Evolutionary conservation across 2,113 vertebrate species (phyloP), one percentile per base, ranked within the genome.

Genomic region (Catagonus wagneri): DNA sequence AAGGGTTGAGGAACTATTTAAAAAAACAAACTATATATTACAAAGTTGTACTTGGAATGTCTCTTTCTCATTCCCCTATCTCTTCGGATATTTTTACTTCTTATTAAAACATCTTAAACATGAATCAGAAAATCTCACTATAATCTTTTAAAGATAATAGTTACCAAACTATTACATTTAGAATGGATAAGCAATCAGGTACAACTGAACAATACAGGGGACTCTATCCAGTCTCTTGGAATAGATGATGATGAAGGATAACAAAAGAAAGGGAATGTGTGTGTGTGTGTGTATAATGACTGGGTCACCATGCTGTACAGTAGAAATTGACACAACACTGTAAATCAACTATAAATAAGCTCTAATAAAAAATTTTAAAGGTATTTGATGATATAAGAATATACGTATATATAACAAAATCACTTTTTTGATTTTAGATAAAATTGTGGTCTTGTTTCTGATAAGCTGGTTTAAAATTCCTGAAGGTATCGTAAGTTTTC

Each of bases 321-420:
- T 8, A 44, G 44, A 44, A 44, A 44, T 44, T 44, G 44, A 44
- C 44, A 44, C 44, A 44, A 44, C 44, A 44, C 44, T 44, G 44
- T 44, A 44, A 44, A 44, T 44, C n/a, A n/a, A n/a, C n/a, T n/a
- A n/a, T n/a, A n/a, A n/a, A n/a, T n/a, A n/a, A n/a, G n/a, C n/a
- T n/a, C 44, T 44, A 44, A 44, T 44, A 44, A 44, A 44, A 44
- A 84, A 29, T 72, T 7, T 75, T 23, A 61, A 63, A 78, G 19
- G 61, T 58, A 52, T 32, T 85, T 84, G 34, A 80, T 97, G 58
- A 85, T 79, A 87, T 14, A 61, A 56, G n/a, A 95, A 86, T 72
- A 69, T 39, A 17, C 7, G 23, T 75, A 12, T 39, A 63, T 69
- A 50, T 91, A 65, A 72, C 61, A 74, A 61, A 89, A 58, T 29